phyloP scores from a whole-genome alignment of 30 jellyfish, hydroid and myxozoan genomes.

The Phacellophora camtschatica region DNA sequence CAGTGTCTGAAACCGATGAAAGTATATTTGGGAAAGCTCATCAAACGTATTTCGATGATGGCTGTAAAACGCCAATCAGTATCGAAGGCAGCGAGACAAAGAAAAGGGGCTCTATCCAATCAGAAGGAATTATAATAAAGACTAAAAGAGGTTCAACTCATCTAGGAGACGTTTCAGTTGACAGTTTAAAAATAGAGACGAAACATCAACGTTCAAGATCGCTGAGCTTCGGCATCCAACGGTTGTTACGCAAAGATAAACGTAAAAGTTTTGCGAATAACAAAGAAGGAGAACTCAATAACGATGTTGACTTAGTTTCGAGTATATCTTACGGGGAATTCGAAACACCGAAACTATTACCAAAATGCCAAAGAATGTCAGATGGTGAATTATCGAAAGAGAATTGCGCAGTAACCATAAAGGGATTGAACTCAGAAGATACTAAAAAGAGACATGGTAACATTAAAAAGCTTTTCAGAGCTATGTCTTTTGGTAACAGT shows the following conservation, averaged over 20 bases:
- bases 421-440: too few species aligned
- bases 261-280: conserved; percentile 28
- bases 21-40: background rate
- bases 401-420: background rate
- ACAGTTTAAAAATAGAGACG: background rate
- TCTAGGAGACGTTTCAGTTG: background rate
- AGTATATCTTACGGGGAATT: background rate
- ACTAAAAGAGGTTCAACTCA: background rate
- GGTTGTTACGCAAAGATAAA: conserved; percentile 23
- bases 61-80: background rate
- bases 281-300: background rate
- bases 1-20: background rate
- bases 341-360: conserved; percentile 9
- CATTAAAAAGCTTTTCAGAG: conserved; percentile 20
- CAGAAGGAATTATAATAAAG: background rate
- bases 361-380: background rate
- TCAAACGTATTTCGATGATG: background rate
- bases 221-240: conserved; percentile 29
- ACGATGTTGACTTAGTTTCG: background rate
- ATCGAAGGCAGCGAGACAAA: background rate
- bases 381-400: background rate
- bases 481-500: conserved; percentile 21
- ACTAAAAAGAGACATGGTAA: background rate
- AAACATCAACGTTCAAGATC: conserved; percentile 39
- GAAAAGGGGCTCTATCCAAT: background rate